Conservation (phyloP, 2,888 invertebrate genomes). For the Thymelicus lineola region DNA sequence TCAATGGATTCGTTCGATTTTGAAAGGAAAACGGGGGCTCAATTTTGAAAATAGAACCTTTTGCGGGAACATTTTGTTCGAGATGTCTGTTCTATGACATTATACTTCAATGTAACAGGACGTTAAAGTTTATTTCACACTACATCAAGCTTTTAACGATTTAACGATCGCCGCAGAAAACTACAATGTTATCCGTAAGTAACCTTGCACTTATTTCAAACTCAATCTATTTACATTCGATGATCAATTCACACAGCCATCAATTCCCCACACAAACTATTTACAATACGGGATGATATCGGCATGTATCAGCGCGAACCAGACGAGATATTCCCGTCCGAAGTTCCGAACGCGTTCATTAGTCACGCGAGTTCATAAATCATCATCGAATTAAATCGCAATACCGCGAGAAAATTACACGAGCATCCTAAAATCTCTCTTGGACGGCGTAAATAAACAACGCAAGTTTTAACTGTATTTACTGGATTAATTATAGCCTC, state of each 20-base stretch:
- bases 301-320: constrained; percentile 20
- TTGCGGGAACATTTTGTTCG: no score
- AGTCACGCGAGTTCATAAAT: constrained; percentile 48
- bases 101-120: no score
- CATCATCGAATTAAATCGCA: constrained; percentile 50
- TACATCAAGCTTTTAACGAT: background rate
- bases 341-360: constrained; percentile 44
- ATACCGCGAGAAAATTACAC: constrained; percentile 40
- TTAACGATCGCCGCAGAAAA: background rate
- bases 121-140: background rate
- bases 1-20: no score
- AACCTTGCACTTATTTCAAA: background rate
- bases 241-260: background rate
- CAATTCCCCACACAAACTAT: constrained; percentile 6
- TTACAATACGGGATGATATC: constrained; percentile 39
- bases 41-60: no score
- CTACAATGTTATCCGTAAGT: background rate
- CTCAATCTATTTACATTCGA: background rate
- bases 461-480: constrained; percentile 43
- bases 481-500: constrained; percentile 49
- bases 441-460: constrained; percentile 52
- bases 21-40: no score
- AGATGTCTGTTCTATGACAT: no score
- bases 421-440: constrained; percentile 37
- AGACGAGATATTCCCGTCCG: constrained; percentile 37